phyloP scores from a whole-genome alignment of 2,888 invertebrate species.

The Trachelus troglodyta region DNA sequence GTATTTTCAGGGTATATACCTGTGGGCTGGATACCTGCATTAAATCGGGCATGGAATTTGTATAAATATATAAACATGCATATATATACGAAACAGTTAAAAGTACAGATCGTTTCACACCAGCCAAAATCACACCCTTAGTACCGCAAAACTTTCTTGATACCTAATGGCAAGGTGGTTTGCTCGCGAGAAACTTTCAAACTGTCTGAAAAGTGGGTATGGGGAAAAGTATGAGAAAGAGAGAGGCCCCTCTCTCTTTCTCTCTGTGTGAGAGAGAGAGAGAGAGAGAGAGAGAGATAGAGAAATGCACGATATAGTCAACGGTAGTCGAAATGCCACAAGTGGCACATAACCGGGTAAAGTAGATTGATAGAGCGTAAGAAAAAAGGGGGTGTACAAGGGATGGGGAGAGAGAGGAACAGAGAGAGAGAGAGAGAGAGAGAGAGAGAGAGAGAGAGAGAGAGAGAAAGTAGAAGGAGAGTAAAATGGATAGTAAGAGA shows the following conservation, averaged over 20 bases:
- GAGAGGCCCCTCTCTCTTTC: no score
- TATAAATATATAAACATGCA: background rate
- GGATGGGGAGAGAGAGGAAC: slow-evolving; percentile 14
- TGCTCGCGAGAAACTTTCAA: background rate
- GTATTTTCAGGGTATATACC: background rate
- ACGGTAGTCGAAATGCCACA: slow-evolving; percentile 46
- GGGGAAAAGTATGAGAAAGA: no score
- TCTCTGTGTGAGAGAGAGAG: no score
- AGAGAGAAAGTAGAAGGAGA: slow-evolving; percentile 17
- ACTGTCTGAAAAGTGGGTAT: background rate
- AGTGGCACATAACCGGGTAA: slow-evolving; percentile 60
- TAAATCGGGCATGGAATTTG: background rate
- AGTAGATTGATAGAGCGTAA: slow-evolving; percentile 57
- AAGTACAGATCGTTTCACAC: background rate
- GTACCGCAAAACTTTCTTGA: background rate
- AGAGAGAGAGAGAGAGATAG: no score
- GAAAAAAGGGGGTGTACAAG: slow-evolving; percentile 33
- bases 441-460: slow-evolving; percentile 20
- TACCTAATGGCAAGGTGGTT: background rate
- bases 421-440: slow-evolving; percentile 17
- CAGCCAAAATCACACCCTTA: background rate
- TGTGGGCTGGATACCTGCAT: background rate
- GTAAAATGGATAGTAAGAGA: slow-evolving; percentile 17
- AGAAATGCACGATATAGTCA: background rate
- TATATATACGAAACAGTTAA: background rate